phyloP scores from a whole-genome alignment of 2,113 vertebrate genomes.

The Leptobrachium ailaonicum region DNA sequence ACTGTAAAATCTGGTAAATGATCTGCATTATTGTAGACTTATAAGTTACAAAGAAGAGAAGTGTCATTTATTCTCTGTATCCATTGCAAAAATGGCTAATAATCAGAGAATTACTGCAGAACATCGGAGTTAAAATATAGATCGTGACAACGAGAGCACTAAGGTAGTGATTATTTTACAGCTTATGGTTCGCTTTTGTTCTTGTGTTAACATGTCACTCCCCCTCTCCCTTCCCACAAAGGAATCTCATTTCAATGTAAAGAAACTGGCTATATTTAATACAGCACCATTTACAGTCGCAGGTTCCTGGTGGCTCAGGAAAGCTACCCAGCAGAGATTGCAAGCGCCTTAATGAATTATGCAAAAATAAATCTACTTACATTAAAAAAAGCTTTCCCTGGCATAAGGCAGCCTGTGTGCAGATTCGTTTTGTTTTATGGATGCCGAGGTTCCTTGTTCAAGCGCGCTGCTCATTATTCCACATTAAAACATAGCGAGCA shows the following conservation, averaged over 20 bases:
- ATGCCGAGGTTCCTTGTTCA: background rate
- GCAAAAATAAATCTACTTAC: conserved; percentile 28
- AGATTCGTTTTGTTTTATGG: conserved; percentile 6
- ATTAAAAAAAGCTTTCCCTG: conserved; percentile 17
- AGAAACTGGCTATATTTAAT: conserved; percentile 6
- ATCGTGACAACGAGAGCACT: background rate
- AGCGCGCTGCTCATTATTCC: background rate
- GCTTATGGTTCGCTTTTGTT: background rate
- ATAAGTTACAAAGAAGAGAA: too few relatives aligned
- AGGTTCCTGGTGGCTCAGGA: conserved; percentile 6
- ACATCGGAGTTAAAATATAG: too few relatives aligned
- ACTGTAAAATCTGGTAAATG: too few relatives aligned
- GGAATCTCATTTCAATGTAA: conserved; percentile 3
- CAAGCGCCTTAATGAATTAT: conserved; percentile 31
- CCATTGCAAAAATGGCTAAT: too few relatives aligned
- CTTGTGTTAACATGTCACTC: too few relatives aligned
- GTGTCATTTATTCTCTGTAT: too few relatives aligned
- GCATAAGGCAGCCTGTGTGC: background rate
- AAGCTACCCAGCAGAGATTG: conserved; percentile 18
- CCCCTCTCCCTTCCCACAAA: background rate
- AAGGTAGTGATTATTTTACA: background rate
- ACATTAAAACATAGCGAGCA: background rate
- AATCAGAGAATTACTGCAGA: too few relatives aligned
- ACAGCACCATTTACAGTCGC: conserved; percentile 7
- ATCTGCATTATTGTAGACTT: too few relatives aligned